A percentile compares a stretch with the other conserved stretches of the same genome.
Conservation (phyloP, 2,113 vertebrate species). For the Forbesichthys papilliferus region DNA sequence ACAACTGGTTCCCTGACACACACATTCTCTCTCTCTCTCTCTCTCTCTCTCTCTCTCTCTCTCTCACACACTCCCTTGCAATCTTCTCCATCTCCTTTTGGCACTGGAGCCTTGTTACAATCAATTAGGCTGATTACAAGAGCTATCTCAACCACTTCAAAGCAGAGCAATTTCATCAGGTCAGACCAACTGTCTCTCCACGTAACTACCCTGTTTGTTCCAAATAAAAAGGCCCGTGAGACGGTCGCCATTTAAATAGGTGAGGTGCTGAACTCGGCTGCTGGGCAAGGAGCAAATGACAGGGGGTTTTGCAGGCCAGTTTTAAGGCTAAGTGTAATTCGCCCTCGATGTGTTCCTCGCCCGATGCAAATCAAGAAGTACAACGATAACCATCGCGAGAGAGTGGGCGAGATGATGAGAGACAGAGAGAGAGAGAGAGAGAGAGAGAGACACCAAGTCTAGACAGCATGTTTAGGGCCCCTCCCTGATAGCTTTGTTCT, state of each 20-base stretch:
- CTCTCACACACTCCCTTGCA: not conserved
- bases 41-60: conserved; percentile 15
- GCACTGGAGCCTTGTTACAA: conserved; percentile 73
- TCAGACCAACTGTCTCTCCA: conserved; percentile 69
- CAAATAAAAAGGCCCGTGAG: not conserved
- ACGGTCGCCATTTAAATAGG: conserved; percentile 3
- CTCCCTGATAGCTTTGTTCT: conserved; percentile 78
- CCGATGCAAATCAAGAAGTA: conserved; percentile 57
- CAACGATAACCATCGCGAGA: conserved; percentile 50
- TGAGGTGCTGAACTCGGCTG: conserved; percentile 15
- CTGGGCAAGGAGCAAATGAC: conserved; percentile 38
- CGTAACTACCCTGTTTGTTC: conserved; percentile 52
- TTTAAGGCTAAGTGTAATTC: conserved; percentile 24
- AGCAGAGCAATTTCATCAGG: conserved; percentile 57
- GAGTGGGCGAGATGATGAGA: not conserved
- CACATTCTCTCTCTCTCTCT: conserved; percentile 27
- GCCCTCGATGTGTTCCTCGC: conserved; percentile 46
- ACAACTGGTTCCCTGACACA: conserved; percentile 59
- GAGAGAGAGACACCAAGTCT: conserved; percentile 75
- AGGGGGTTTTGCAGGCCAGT: not conserved
- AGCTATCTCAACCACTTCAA: conserved; percentile 73
- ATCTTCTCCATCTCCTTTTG: conserved; percentile 12
- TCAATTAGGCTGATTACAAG: conserved; percentile 78
- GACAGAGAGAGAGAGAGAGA: conserved; percentile 25
- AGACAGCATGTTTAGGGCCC: conserved; percentile 74